Evolutionary conservation across 2,888 invertebrate species (phyloP), one percentile per base, ranked within the genome.

Genomic region (Slavum lentiscoides): DNA sequence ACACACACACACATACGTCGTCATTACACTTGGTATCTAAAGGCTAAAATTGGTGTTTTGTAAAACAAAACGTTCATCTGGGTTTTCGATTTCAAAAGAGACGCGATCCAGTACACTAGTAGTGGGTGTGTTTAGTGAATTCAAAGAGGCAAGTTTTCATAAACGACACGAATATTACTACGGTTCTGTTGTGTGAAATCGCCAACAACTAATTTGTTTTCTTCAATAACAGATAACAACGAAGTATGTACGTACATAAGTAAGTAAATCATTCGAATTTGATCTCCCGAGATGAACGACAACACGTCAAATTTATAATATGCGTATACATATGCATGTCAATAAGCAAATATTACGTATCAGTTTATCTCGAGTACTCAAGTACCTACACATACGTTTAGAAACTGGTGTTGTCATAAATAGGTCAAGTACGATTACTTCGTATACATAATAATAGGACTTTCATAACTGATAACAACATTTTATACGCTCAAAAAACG

Each of bases 401-500:
- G 43, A 43, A 43, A 11, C 15, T 55, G n/a, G 19, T 21, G 7
- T 58, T 37, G 37, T 58, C 37, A 19, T 74, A 74, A 74, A 64
- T 66, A 21, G 64, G 74, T 55, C 75, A 68, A 59, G 21, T 59
- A 59, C 15, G 43, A 39, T 43, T 68, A 68, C 17, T 53, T 77
- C 53, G 83, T 49, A 13, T 49, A 49, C 49, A 15, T 30, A 68
- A 43, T 49, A 62, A 59, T 68, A 21, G 21, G 17, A 69, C 49
- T 61, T 11, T 62, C 17, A 37, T 37, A 37, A 69, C 53, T 70
- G 53, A 53, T 64, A 61, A 37, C 61, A 69, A 69, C 70, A 69
- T 77, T 77, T 39, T 77, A 61, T 21, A 70, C 69, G 21, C 37
- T 62, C 62, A 8, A 70, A 69, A 62, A 62, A 77, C 55, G 67